Percentiles rank a stretch among this genome's conserved stretches.
Conservation (phyloP, 1,140 invertebrate species). For the Megathymus violae region DNA sequence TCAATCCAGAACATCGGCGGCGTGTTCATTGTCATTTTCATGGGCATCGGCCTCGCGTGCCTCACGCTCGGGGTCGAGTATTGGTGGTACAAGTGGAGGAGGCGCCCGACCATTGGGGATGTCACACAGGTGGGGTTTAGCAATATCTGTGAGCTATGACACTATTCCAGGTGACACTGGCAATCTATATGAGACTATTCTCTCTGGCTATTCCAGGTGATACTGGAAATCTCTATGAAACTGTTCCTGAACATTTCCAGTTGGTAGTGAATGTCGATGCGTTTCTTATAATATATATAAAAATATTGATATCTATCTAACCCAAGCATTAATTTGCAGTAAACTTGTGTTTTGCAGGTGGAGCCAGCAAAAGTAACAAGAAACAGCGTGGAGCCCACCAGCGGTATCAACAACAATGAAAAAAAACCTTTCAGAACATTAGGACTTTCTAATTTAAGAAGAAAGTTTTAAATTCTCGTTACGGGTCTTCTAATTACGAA, state of each 20-base stretch:
- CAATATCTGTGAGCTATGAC: no score
- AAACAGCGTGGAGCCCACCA: constrained; percentile 48
- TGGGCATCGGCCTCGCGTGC: constrained; percentile 95
- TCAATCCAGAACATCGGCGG: constrained; percentile 98
- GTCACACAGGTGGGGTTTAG: constrained; percentile 79
- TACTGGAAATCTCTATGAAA: no score
- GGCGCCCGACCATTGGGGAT: constrained; percentile 84
- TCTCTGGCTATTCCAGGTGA: no score
- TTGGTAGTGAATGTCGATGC: no score
- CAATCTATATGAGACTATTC: no score
- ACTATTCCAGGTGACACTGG: no score
- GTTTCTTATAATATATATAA: no score
- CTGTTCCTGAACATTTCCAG: no score
- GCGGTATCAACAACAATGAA: constrained; percentile 43
- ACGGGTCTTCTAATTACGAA: not conserved
- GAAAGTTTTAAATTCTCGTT: constrained; percentile 57
- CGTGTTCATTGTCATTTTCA: constrained; percentile 98
- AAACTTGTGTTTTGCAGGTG: constrained; percentile 55
- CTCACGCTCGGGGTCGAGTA: constrained; percentile 97
- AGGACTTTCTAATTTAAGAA: constrained; percentile 59
- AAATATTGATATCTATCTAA: no score
- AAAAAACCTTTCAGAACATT: constrained; percentile 62
- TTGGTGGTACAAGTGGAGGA: constrained; percentile 94
- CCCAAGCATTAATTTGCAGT: no score
- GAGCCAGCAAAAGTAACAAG: constrained; percentile 62